Evolutionary conservation across 2,113 vertebrate species (phyloP).

Genomic region (Potamarius usumacintae): DNA sequence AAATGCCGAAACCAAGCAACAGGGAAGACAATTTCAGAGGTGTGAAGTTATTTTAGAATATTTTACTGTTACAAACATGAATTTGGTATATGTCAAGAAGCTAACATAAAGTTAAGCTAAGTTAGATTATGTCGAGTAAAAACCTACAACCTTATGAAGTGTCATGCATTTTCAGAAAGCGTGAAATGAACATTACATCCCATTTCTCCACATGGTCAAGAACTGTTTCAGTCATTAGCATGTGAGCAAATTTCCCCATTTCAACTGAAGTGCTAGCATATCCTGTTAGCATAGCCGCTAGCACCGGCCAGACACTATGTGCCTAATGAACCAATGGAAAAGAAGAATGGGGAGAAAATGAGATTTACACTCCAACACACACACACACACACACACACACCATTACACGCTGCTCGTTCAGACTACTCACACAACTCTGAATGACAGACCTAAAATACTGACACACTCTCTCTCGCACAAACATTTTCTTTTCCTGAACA

Average conservation of each 20-base stretch:
- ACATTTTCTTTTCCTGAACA: not conserved
- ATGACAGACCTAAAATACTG: constrained; percentile 23
- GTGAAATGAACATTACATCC: constrained; percentile 7
- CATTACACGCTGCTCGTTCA: constrained; percentile 46
- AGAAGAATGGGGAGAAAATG: constrained; percentile 45
- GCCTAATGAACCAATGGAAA: constrained; percentile 39
- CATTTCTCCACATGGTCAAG: not conserved
- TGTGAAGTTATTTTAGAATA: no score
- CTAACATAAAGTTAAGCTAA: no score
- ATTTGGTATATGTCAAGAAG: no score
- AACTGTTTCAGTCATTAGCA: not conserved
- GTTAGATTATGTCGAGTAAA: not conserved
- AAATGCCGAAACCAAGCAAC: no score
- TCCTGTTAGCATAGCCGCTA: constrained; percentile 25
- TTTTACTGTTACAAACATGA: no score
- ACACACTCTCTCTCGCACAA: not conserved
- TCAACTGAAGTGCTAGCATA: not conserved
- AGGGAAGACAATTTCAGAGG: no score
- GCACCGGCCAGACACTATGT: constrained; percentile 8
- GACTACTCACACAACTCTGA: constrained; percentile 24
- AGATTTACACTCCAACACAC: constrained; percentile 50
- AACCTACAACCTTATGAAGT: not conserved
- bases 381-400: constrained; percentile 17
- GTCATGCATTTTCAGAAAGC: not conserved
- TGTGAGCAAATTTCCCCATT: constrained; percentile 32